Evolutionary conservation across 1,140 invertebrate genomes (phyloP).

Genomic region (Drosophila bifasciata): DNA sequence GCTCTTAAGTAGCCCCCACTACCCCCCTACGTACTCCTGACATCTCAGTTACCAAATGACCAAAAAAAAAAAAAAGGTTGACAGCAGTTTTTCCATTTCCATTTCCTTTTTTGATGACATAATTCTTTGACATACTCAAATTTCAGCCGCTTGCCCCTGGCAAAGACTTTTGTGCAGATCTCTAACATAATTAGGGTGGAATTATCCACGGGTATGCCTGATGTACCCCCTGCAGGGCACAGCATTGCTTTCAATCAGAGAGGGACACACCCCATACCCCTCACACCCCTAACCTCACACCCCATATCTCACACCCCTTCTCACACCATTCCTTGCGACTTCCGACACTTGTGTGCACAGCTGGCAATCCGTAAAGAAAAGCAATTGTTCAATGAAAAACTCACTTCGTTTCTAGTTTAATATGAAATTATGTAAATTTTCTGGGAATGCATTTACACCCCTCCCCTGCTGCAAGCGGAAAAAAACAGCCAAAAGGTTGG

Average conservation of each 20-base stretch:
- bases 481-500: not conserved
- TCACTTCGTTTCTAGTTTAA: conserved; percentile 54
- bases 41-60: conserved; percentile 76
- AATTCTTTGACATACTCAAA: conserved; percentile 53
- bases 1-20: conserved; percentile 25
- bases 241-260: not conserved
- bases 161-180: not conserved
- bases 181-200: conserved; percentile 70
- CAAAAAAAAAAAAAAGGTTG: conserved; percentile 71
- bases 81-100: conserved; percentile 24
- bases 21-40: conserved; percentile 28
- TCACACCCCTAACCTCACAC: conserved; percentile 32
- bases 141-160: conserved; percentile 64
- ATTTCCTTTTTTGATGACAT: conserved; percentile 47
- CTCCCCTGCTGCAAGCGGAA: conserved; percentile 16
- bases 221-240: not conserved
- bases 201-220: conserved; percentile 12
- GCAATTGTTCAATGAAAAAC: conserved; percentile 74
- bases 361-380: conserved; percentile 66
- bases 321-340: not conserved
- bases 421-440: conserved; percentile 75
- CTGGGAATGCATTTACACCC: conserved; percentile 33
- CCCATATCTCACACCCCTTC: too few species aligned
- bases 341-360: conserved; percentile 66
- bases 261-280: conserved; percentile 21